A percentile compares a stretch with the other conserved stretches of the same genome.
phyloP scores from a whole-genome alignment of 2,888 invertebrate genomes.

The Melipona bicolor region DNA sequence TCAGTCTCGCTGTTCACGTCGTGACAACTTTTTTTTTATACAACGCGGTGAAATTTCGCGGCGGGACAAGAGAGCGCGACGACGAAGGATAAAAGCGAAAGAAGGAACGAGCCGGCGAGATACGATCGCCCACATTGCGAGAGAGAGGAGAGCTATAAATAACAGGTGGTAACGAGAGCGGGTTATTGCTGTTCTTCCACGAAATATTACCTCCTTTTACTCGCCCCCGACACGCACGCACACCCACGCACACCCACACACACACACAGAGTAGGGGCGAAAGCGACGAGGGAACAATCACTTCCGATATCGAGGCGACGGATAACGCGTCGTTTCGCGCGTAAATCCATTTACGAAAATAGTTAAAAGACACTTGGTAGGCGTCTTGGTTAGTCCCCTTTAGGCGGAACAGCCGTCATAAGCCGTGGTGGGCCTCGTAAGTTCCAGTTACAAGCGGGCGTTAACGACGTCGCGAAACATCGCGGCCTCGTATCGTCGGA shows the following conservation, averaged over 20 bases:
- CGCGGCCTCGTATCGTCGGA: background rate
- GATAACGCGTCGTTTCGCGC: constrained; percentile 25
- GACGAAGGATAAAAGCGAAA: background rate
- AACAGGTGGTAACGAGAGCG: constrained; percentile 9
- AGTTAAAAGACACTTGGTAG: constrained; percentile 53
- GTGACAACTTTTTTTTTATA: background rate
- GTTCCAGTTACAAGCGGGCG: constrained; percentile 51
- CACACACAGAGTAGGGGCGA: no score
- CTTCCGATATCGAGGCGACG: constrained; percentile 35
- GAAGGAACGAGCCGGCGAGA: background rate
- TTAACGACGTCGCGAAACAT: constrained; percentile 57
- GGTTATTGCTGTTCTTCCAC: constrained; percentile 18
- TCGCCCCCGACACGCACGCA: no score
- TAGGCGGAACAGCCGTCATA: constrained; percentile 45
- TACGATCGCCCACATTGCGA: background rate
- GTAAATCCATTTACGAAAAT: constrained; percentile 57
- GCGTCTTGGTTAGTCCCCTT: constrained; percentile 18
- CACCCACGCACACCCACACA: no score
- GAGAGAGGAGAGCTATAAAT: constrained; percentile 10
- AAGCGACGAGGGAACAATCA: constrained; percentile 27
- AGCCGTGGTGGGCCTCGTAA: constrained; percentile 55
- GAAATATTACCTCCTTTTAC: constrained; percentile 1
- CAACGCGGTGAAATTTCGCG: background rate
- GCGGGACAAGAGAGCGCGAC: background rate
- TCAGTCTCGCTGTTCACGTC: background rate